Percentiles rank a stretch among this genome's conserved stretches.
Evolutionary conservation across 2,888 invertebrate genomes (phyloP).

Genomic region (Muscina levida): DNA sequence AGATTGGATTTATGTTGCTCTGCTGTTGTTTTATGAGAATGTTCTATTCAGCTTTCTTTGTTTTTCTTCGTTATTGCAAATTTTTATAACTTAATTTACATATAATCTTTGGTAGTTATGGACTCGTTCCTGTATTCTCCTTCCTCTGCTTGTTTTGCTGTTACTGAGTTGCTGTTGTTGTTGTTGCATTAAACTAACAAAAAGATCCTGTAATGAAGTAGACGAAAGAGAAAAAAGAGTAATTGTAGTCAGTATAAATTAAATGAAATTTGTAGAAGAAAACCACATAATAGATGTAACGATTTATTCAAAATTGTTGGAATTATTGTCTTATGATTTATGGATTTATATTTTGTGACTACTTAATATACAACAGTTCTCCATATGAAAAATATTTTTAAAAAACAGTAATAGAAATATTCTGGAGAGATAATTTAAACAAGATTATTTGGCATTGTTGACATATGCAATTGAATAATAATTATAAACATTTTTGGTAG

Average conservation of each 20-base stretch:
- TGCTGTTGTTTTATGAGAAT: slow-evolving; percentile 51
- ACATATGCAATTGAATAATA: too few species aligned
- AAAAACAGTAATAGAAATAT: too few species aligned
- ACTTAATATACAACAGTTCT: too few species aligned
- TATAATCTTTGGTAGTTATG: slow-evolving; percentile 52
- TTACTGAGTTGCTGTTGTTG: too few species aligned
- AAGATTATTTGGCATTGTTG: too few species aligned
- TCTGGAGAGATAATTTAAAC: too few species aligned
- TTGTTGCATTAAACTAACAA: neutral
- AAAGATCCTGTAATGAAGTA: slow-evolving; percentile 44
- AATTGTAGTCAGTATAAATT: slow-evolving; percentile 3
- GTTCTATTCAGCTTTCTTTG: neutral
- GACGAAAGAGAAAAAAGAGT: neutral
- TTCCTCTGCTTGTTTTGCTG: neutral
- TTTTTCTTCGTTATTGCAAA: slow-evolving; percentile 11
- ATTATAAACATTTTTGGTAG: too few species aligned
- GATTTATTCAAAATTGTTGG: neutral
- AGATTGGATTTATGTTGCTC: slow-evolving; percentile 64
- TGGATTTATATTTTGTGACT: too few species aligned
- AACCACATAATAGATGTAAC: neutral
- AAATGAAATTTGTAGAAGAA: neutral
- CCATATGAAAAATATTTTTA: too few species aligned
- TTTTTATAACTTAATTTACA: slow-evolving; percentile 52
- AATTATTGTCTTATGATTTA: slow-evolving; percentile 17
- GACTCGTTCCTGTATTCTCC: slow-evolving; percentile 12